Base-by-base conservation (phyloP, 2,888 invertebrate species). In the Polydrusus pterygomalis region DNA sequence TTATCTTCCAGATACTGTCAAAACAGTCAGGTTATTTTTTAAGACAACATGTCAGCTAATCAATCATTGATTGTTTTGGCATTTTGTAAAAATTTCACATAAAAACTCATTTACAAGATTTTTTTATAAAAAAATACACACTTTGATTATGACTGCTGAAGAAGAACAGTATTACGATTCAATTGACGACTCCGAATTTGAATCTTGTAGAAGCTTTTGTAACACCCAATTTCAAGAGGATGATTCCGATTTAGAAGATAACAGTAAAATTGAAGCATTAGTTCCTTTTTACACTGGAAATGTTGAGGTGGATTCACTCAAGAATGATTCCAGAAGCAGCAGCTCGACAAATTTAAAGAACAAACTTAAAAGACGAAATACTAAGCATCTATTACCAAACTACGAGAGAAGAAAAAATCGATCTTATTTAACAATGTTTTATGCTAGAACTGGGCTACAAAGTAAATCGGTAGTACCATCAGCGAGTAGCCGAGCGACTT, bases 121-220 rank as follows among this genome's bases (percentile, higher is more conserved):
- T 34, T 38, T 30, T 49, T 49, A 47, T n/a, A 43, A 20, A 47
- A 38, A 17, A 20, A 18, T 25, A 65, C 8, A 40, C 43, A 38
- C 6, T 65, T 51, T 13, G 54, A 54, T 18, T 17, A 75, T 75
- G 75, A 25, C 70, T 15, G 11, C 49, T 15, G 77, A 77, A 40
- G 77, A 77, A 30, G 77, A 77, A 10, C 69, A 74, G 62, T 77
- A 71, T 25, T 77, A 72, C 60, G 77, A 77, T 51, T 75, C 77
- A n/a, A 71, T 77, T 15, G 74, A 75, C 45, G 77, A 77, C 25
- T 63, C 70, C 3, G 70, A 73, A 73, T 73, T 70, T 18, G 65
- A 47, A 56, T 49, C 68, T 47, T 71, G 71, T 17, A 49, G 75
- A 45, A 73, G 73, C 47, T 73, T 73, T 25, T 77, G 77, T 40